Base-by-base conservation (phyloP, 2,888 invertebrate species). In the Eustalomyia histrio region DNA sequence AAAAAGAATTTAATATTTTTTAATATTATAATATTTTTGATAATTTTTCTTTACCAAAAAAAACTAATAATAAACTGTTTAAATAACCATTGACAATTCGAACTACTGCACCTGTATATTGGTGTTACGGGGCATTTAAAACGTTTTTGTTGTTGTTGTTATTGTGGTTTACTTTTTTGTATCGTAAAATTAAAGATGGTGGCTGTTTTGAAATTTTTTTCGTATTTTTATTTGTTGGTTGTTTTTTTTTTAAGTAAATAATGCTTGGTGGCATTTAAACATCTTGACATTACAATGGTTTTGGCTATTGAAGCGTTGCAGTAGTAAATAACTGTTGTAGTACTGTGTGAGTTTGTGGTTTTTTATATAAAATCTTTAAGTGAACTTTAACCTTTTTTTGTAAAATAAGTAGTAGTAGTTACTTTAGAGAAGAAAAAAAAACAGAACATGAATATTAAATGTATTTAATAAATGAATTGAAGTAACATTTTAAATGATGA, bases 221-320 rank as follows among this genome's bases (percentile, higher is more conserved):
- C n/a, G n/a, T n/a, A 16, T 61, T 47, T 29, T 29, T 18, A 16
- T 29, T 29, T 4, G 21, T 21, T 47, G 52, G n/a, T 35, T 4
- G 21, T 21, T 47, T 43, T 12, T 35, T 58, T 64, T 47, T 39
- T 73, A 47, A 65, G 74, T 61, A 72, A 74, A 69, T 74, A 74
- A 76, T 76, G 74, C 69, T 78, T 81, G 74, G 74, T 81, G 81
- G 81, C 81, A 81, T 81, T 81, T 78, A 81, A 81, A 78, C 71
- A 71, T 61, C 71, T 78, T 81, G 81, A 81, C 81, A 81, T 81
- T 81, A 81, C 78, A 81, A 81, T 78, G 58, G 74, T 50, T 67
- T 73, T 78, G 72, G 60, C 47, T 60, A 61, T 39, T 61, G 67
- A 72, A 67, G 67, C 72, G 61, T 61, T 57, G 57, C 57, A 29